Base-by-base conservation (phyloP, 1,140 invertebrate species). In the Aphelenchoides besseyi region DNA sequence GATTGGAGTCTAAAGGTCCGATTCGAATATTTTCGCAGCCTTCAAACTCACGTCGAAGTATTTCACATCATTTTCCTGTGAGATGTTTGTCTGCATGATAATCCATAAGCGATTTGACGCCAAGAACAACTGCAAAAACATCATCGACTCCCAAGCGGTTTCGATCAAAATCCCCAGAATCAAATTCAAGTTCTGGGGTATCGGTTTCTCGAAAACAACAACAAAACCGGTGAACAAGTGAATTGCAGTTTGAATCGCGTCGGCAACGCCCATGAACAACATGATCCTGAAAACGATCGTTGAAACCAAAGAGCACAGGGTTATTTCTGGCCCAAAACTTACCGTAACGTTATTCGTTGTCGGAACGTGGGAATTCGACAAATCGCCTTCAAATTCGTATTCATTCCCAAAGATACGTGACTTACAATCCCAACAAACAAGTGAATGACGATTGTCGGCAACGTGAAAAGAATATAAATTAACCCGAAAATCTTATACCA, bases 41-140 rank as follows among this genome's bases (percentile, higher is more conserved):
- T n/a, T n/a, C n/a, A n/a, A n/a, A 59, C 55, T 59, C 18, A 59
- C 55, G 18, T 59, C 55, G 18, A 59, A 59, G 26, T 33, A 59
- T 5, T 59, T 59, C 5, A 59, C 5, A 5, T 59, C 55, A 5
- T 59, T 33, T 33, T 59, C 55, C 23, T 23, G 55, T 8, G 55
- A 8, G 55, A 59, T 33, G 5, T 5, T 59, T 23, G 5, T 59
- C 55, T 23, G 5, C 32, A 23, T 59, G 5, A 59, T 23, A 8
- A 59, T 59, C 5, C 23, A 59, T 8, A 59, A 23, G 5, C 55
- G 55, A 23, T 59, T 59, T 8, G 55, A 5, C 5, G 5, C 55
- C 26, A 59, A 33, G 5, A 5, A 5, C 5, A 59, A 23, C 55
- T 59, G 55, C 55, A 59, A 29, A 33, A 59, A 59, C 55, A 59